Conservation (phyloP, 2,888 invertebrate species). For the Dicranocentrus wangi region DNA sequence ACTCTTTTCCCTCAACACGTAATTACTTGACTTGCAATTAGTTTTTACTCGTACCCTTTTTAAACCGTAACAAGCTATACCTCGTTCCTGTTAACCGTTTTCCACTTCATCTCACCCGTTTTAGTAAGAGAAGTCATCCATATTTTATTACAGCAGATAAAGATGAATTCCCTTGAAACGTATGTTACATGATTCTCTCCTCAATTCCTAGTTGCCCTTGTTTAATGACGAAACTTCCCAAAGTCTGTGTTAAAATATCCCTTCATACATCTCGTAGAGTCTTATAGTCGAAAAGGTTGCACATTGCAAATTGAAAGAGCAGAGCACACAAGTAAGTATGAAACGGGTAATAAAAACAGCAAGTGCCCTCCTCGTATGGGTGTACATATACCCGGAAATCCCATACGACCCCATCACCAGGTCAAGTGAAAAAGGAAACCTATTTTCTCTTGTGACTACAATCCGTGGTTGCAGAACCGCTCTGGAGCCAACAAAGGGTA, state of each 20-base stretch:
- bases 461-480: not conserved
- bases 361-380: constrained; percentile 1
- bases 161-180: constrained; percentile 54
- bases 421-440: constrained; percentile 34
- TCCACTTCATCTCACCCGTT: constrained; percentile 5
- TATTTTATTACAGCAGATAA: constrained; percentile 59
- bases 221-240: constrained; percentile 20
- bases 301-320: constrained; percentile 37
- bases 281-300: not conserved
- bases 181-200: constrained; percentile 36
- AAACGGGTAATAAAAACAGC: constrained; percentile 55
- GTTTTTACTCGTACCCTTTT: too few relatives aligned
- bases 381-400: constrained; percentile 45
- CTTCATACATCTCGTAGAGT: not conserved
- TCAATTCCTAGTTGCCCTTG: constrained; percentile 2
- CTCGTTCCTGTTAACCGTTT: too few relatives aligned
- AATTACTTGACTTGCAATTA: too few relatives aligned
- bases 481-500: too few relatives aligned
- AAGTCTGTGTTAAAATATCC: constrained; percentile 1
- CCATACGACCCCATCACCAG: constrained; percentile 47
- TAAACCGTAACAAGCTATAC: too few relatives aligned
- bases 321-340: constrained; percentile 47
- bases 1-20: too few relatives aligned
- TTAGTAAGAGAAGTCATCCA: constrained; percentile 41
- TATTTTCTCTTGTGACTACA: not conserved